These are phyloP conservation scores for Puma concolor DNA, from an alignment of 2,113 vertebrate genomes.

Conservation along the genomic window DNA sequence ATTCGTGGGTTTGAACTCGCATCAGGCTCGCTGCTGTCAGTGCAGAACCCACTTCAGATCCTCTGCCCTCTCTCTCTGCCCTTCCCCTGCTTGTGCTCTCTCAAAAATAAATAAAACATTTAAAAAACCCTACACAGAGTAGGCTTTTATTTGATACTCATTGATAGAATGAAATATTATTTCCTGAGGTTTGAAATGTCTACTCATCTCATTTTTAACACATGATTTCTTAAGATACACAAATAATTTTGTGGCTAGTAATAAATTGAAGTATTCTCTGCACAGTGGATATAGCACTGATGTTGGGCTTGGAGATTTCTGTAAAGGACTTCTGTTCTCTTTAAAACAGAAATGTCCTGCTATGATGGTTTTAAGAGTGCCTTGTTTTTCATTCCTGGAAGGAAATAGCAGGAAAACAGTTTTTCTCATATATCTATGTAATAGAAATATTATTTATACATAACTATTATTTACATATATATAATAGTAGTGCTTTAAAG, in stretches of 20 bases:
- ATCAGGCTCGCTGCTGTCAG: no score
- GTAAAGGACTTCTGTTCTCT: neutral
- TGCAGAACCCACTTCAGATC: no score
- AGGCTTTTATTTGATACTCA: conserved; percentile 14
- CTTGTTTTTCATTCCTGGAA: neutral
- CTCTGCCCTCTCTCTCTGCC: no score
- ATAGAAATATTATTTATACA: neutral
- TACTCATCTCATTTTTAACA: conserved; percentile 9
- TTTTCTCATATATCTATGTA: neutral
- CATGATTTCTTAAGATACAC: neutral
- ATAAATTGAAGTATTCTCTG: neutral
- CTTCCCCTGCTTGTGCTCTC: no score
- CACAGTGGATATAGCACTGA: neutral
- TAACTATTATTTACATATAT: neutral
- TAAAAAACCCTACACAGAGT: neutral
- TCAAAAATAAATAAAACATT: no score
- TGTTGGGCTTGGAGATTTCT: neutral
- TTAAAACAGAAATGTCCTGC: neutral
- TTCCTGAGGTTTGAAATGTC: neutral
- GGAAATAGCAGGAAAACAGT: neutral
- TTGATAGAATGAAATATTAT: neutral
- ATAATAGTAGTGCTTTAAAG: neutral
- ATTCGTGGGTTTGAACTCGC: no score
- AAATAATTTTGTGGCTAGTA: neutral
- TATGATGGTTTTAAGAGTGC: neutral